A percentile compares a stretch with the other conserved stretches of the same genome.
Evolutionary conservation across 2,113 vertebrate genomes (phyloP).

Genomic region (Scomber scombrus): DNA sequence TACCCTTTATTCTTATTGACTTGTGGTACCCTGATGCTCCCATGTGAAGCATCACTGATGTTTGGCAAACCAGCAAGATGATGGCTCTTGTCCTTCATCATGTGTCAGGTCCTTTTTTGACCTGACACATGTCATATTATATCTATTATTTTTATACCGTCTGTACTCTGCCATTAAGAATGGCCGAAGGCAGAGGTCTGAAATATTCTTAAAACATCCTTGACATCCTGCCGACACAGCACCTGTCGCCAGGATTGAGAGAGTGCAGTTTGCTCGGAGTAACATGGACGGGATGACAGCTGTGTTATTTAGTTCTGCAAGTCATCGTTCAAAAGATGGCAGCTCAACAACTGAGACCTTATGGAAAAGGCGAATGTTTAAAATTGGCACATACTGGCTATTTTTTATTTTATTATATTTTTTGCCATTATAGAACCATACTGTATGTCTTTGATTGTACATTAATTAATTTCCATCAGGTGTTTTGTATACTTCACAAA

Average conservation of each 20-base stretch:
- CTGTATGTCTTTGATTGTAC: no score
- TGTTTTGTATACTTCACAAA: no score
- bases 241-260: conserved; percentile 36
- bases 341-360: not conserved
- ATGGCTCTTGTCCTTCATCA: conserved; percentile 28
- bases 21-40: not conserved
- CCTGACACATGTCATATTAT: not conserved
- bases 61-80: not conserved
- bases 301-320: not conserved
- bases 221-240: conserved; percentile 32
- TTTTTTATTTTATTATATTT: no score
- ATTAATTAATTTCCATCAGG: no score
- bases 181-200: not conserved
- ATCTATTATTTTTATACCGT: not conserved
- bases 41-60: not conserved
- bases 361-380: not conserved
- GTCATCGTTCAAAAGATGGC: not conserved
- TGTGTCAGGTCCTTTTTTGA: conserved; percentile 11
- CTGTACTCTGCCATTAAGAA: not conserved
- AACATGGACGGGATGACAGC: not conserved
- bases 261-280: conserved; percentile 1
- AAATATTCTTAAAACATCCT: conserved; percentile 22
- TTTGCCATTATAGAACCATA: no score
- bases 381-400: not conserved
- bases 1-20: not conserved